phyloP scores from a whole-genome alignment of 2,888 invertebrate species.

The Macropis europaea region DNA sequence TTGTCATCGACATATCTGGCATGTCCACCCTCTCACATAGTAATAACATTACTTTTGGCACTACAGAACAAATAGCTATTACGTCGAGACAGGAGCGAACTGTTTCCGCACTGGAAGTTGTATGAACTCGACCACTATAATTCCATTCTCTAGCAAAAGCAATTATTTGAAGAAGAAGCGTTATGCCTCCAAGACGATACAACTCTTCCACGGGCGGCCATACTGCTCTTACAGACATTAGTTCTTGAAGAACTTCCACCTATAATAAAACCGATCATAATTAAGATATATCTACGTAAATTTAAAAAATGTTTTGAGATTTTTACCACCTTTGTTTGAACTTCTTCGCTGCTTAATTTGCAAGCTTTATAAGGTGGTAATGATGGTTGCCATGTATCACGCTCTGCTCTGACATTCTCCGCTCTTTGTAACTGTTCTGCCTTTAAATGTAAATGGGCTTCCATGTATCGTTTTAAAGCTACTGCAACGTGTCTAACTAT shows the following conservation, averaged over 20 bases:
- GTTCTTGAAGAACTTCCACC: slow-evolving; percentile 89
- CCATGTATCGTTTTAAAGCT: slow-evolving; percentile 93
- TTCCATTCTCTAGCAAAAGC: slow-evolving; percentile 96
- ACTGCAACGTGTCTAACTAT: slow-evolving; percentile 95
- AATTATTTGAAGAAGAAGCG: slow-evolving; percentile 91
- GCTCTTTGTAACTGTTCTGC: slow-evolving; percentile 86
- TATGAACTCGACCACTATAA: slow-evolving; percentile 84
- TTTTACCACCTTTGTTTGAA: slow-evolving; percentile 86
- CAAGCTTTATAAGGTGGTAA: slow-evolving; percentile 81
- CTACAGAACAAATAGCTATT: slow-evolving; percentile 93
- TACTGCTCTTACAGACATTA: slow-evolving; percentile 86
- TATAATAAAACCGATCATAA: neutral
- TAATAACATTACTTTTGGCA: slow-evolving; percentile 89
- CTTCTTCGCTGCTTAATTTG: slow-evolving; percentile 87
- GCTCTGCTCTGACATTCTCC: slow-evolving; percentile 80
- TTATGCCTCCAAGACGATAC: slow-evolving; percentile 90
- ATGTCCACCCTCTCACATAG: slow-evolving; percentile 89
- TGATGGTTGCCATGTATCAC: slow-evolving; percentile 76
- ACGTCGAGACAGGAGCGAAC: slow-evolving; percentile 92
- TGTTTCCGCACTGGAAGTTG: slow-evolving; percentile 86
- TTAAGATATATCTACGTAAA: neutral
- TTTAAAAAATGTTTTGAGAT: neutral
- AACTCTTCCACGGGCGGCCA: slow-evolving; percentile 96
- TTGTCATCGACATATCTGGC: slow-evolving; percentile 88
- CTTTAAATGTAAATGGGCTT: slow-evolving; percentile 92